A percentile compares a stretch with the other conserved stretches of the same genome.
Evolutionary conservation across 30 jellyfish, hydroid and myxozoan species (phyloP).

Genomic region (Chironex yamaguchii): DNA sequence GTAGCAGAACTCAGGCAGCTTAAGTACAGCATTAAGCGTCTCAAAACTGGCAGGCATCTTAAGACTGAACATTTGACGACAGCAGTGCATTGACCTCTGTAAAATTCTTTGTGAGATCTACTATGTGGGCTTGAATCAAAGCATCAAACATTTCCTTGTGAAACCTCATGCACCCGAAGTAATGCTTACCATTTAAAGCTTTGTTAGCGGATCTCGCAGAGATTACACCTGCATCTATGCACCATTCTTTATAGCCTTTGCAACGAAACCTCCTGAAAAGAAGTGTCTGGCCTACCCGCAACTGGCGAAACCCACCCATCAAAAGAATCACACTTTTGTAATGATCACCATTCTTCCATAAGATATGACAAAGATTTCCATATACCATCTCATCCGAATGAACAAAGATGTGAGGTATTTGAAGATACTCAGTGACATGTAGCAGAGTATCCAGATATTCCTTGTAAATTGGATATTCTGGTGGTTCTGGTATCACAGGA

Average conservation of each 20-base stretch:
- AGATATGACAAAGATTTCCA: conserved; percentile 42
- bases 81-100: too few relatives aligned
- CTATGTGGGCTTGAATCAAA: conserved; percentile 11
- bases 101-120: conserved; percentile 1
- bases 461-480: conserved; percentile 46
- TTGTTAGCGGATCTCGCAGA: conserved; percentile 45
- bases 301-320: conserved; percentile 72
- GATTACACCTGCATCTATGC: conserved; percentile 33
- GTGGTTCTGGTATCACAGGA: conserved; percentile 59
- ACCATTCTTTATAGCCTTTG: conserved; percentile 65
- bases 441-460: conserved; percentile 39
- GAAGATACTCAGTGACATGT: background rate
- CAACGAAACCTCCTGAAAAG: conserved; percentile 27
- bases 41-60: too few relatives aligned
- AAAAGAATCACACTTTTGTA: background rate
- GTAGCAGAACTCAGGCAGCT: too few relatives aligned
- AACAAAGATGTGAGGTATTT: conserved; percentile 39
- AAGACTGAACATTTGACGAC: too few relatives aligned
- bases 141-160: conserved; percentile 48
- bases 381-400: conserved; percentile 67
- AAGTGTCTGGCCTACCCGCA: conserved; percentile 42
- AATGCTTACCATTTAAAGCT: conserved; percentile 51
- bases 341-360: conserved; percentile 30
- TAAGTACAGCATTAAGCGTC: too few relatives aligned
- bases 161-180: conserved; percentile 30